A percentile compares a stretch with the other conserved stretches of the same genome.
Evolutionary conservation across 2,888 invertebrate genomes (phyloP).

Genomic region (Nebria brevicollis): DNA sequence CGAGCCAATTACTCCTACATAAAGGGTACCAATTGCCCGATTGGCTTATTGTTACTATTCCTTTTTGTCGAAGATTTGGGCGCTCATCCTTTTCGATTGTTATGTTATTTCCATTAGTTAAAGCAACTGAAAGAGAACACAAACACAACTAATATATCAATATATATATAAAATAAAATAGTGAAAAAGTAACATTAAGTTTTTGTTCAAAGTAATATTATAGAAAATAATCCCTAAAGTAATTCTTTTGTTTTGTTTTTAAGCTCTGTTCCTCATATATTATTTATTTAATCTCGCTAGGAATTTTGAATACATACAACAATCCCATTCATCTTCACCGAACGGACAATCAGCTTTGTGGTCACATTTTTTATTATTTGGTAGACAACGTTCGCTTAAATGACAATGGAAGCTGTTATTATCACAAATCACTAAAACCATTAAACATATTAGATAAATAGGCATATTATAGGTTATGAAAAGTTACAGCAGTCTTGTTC

Average conservation of each 20-base stretch:
- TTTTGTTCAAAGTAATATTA: no score
- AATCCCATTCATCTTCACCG: conserved; percentile 82
- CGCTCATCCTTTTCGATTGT: conserved; percentile 69
- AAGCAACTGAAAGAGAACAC: conserved; percentile 67
- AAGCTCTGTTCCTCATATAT: no score
- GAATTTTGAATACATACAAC: conserved; percentile 68
- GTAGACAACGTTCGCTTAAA: conserved; percentile 72
- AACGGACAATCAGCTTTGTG: conserved; percentile 71
- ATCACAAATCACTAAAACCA: conserved; percentile 68
- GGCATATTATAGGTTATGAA: conserved; percentile 2
- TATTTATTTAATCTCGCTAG: background rate
- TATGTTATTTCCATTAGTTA: conserved; percentile 73
- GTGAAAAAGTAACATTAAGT: no score
- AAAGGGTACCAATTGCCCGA: conserved; percentile 73
- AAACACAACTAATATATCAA: background rate
- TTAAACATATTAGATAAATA: conserved; percentile 29
- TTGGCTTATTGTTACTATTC: conserved; percentile 72
- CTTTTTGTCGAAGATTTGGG: conserved; percentile 70
- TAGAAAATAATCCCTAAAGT: no score
- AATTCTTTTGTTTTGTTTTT: no score
- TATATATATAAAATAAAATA: no score
- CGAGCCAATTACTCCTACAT: conserved; percentile 67
- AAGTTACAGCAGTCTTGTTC: conserved; percentile 77
- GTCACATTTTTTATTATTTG: conserved; percentile 72
- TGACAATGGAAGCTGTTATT: conserved; percentile 72